These are phyloP conservation scores for Rhynchonema sp. DNA, from an alignment of 2,888 invertebrate genomes.

Conservation along the genomic window DNA sequence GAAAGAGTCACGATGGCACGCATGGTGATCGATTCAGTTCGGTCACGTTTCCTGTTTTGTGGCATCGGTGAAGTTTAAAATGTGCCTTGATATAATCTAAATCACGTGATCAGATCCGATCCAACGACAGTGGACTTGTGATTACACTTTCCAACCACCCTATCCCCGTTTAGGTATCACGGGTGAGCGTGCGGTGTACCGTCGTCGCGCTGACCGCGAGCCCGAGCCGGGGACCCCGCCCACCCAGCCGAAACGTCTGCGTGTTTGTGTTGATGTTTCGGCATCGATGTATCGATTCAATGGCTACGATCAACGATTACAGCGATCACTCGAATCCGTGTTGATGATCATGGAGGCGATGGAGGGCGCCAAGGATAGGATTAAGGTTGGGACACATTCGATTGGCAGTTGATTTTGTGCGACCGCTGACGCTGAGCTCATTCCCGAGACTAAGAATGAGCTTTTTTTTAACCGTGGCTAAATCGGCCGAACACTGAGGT, in stretches of 20 bases:
- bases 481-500: no score
- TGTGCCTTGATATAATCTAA: no score
- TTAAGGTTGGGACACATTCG: conserved; percentile 33
- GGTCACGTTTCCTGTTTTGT: no score
- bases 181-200: conserved; percentile 76
- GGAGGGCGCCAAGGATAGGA: conserved; percentile 64
- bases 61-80: no score
- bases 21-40: no score
- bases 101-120: no score
- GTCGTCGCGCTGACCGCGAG: conserved; percentile 29
- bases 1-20: no score
- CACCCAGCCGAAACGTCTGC: neutral
- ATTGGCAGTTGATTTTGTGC: neutral
- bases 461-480: no score
- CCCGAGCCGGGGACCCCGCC: conserved; percentile 36
- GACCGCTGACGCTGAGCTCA: neutral
- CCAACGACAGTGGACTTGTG: no score
- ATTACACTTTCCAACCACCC: no score
- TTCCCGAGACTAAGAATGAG: no score
- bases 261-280: conserved; percentile 68
- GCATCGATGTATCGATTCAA: conserved; percentile 96
- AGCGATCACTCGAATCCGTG: conserved; percentile 55
- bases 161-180: conserved; percentile 42
- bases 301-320: conserved; percentile 75
- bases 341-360: conserved; percentile 76